Evolutionary conservation across 1,140 invertebrate species (phyloP).

Genomic region (Plectrocnemia conspersa): DNA sequence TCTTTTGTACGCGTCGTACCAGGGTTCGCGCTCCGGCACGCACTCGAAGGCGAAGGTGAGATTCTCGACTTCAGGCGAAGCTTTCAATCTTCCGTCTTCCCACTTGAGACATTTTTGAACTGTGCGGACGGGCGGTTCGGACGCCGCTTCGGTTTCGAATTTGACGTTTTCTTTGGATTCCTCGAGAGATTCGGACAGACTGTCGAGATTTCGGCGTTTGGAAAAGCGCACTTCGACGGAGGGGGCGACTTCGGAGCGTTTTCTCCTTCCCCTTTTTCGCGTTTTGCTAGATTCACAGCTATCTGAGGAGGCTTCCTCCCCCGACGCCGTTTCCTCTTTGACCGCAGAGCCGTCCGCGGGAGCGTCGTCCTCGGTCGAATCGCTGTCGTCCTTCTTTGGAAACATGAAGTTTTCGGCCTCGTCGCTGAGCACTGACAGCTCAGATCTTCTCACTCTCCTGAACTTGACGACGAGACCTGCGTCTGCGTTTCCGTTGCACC

Average conservation of each 20-base stretch:
- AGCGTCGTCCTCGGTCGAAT: slow-evolving; percentile 49
- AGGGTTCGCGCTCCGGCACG: slow-evolving; percentile 65
- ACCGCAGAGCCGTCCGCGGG: slow-evolving; percentile 16
- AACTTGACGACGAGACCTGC: slow-evolving; percentile 67
- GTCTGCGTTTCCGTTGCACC: slow-evolving; percentile 49
- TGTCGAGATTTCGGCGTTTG: slow-evolving; percentile 36
- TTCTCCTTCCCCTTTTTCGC: slow-evolving; percentile 7
- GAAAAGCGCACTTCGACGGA: slow-evolving; percentile 49
- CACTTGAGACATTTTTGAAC: slow-evolving; percentile 43
- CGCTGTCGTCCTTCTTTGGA: slow-evolving; percentile 53
- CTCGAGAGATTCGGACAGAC: neutral
- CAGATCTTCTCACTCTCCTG: slow-evolving; percentile 62
- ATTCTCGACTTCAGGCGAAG: slow-evolving; percentile 57
- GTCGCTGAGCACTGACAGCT: slow-evolving; percentile 68
- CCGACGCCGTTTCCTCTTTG: slow-evolving; percentile 25
- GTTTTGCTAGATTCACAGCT: slow-evolving; percentile 16
- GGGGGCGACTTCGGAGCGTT: no score
- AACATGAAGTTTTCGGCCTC: slow-evolving; percentile 84
- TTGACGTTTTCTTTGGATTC: neutral
- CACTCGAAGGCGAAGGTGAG: slow-evolving; percentile 72
- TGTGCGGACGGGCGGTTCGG: slow-evolving; percentile 19
- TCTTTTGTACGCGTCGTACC: slow-evolving; percentile 71
- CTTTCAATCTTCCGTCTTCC: slow-evolving; percentile 48
- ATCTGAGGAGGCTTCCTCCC: slow-evolving; percentile 41
- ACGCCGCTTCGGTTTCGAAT: neutral